Base-by-base conservation (phyloP, 2,113 vertebrate species). In the Lepidothrix coronata region DNA sequence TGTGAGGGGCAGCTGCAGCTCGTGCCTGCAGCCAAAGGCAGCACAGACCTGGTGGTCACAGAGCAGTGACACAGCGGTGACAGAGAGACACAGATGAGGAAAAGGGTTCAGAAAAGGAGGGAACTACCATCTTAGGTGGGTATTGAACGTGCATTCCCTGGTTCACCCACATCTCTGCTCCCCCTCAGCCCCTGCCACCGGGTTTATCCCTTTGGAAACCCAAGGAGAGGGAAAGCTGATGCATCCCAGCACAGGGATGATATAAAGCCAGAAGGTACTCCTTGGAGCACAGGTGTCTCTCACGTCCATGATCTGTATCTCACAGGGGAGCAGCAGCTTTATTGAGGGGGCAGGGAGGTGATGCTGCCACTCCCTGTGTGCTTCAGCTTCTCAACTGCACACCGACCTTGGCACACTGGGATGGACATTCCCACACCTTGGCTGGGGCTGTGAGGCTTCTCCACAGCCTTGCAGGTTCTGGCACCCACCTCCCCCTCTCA, bases 381-480 rank as follows among this genome's bases (percentile, higher is more conserved):
- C n/a, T 90, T 75, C 0, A 0, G 8, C 13, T 75, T 66, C 30
- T 46, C 46, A 24, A 39, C 44, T 5, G 3, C 18, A 12, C 19
- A 6, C 6, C 0, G 2, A 22, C 23, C 82, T 25, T 73, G 4
- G 4, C 59, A n/a, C 8, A 12, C 18, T 7, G 6, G 16, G 20
- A 18, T 1, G 7, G 73, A 46, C 24, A 31, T 39, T 88, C 52
- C 30, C 27, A 15, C 4, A 5, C 23, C 22, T 28, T 41, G 37
- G 48, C 76, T 81, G 52, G 4, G 6, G 21, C 8, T 1, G 2
- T 33, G 48, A 66, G 9, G 41, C 24, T 61, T 49, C 44, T 41
- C 55, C 0, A 1, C 25, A 41, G 31, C 24, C 31, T 57, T 35
- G 24, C 30, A 33, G 59, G 33, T 0, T 0, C 55, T 54, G 39